Base-by-base conservation (phyloP, 2,113 vertebrate genomes). In the Leptosomus discolor region DNA sequence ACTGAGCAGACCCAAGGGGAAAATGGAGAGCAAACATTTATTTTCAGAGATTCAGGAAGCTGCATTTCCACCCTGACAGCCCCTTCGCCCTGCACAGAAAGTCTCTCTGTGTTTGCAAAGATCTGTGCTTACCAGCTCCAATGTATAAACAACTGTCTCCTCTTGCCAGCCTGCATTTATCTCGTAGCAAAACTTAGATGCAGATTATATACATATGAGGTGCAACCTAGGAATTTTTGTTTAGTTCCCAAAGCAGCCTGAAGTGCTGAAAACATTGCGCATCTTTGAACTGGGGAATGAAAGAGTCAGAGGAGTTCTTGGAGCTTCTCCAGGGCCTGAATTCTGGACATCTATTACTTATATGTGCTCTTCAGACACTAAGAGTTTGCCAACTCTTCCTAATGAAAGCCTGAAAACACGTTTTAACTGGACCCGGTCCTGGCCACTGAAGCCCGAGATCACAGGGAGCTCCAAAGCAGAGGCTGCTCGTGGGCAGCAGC, bases 1-100 rank as follows among this genome's bases (percentile, higher is more conserved):
- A 64, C 43, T 89, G 29, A 46, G 56, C 89, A 70, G 43, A 91
- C 91, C 89, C 89, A 91, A 91, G 64, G 77, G 86, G 91, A 26
- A 96, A 87, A 83, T 4, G 26, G 24, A 94, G 60, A 94, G 84
- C 89, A 95, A 94, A 94, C 41, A 93, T 95, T 97, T 90, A 23
- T 12, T 83, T 94, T 70, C 67, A 45, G 92, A 75, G 69, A 46
- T 68, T 78, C 27, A 51, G 91, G 90, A 95, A 97, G 84, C 65
- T 96, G 23, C 34, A 15, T 90, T 87, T 91, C 51, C 61, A 96
- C 87, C 68, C 80, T 43, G 37, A 54, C 71, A 89, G n/a, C 45
- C 70, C 54, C 89, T 92, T 87, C 15, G 3, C 76, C 68, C 60
- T 16, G 80, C 54, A 12, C 53, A 78, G 71, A 60, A 58, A 68